Evolutionary conservation across 2,797 vertebrate species (phyloP), one percentile per base, ranked within the genome.

Genomic region (Malacoctenus gilli): DNA sequence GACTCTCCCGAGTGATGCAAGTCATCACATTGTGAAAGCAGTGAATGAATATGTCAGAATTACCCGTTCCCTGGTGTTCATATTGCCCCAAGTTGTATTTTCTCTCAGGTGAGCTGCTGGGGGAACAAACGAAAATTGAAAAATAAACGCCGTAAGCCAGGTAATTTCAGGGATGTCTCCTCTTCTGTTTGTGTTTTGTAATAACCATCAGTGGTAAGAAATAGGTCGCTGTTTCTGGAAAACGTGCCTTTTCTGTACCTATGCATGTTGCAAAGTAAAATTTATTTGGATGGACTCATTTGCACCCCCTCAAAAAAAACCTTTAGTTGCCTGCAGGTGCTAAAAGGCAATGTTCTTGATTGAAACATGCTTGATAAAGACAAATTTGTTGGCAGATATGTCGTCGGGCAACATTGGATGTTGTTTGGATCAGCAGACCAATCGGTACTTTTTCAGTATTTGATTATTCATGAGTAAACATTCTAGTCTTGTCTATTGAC

Each of bases 381-480:
- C 20, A 11, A 40, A 32, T 36, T 23, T 3, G n/a, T 2, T 40
- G 13, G 5, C 4, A 68, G 30, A 62, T 38, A 40, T 56, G 14
- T 30, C 42, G 18, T 46, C 18, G 11, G n/a, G 48, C 44, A 48
- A 34, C 52, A 48, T 40, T 47, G 9, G 32, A 65, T 51, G 55
- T 19, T 73, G 60, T 69, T 59, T 57, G 43, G 51, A 69, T 68
- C 68, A 37, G 32, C 28, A 18, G 20, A 59, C 52, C 47, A 53
- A 68, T 80, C 60, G 22, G 66, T 60, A 44, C n/a, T 62, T 63
- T 77, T 59, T 65, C 54, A 5, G 38, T 35, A 43, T 76, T 71
- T 75, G 60, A 77, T 79, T 63, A 67, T 62, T 77, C 65, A 57
- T 62, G 59, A 59, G 60, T 62, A 69, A 77, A 72, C 68, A 67